Evolutionary conservation across 2,888 invertebrate species (phyloP), one percentile per base, ranked within the genome.

Genomic region (Pandemis corylana): DNA sequence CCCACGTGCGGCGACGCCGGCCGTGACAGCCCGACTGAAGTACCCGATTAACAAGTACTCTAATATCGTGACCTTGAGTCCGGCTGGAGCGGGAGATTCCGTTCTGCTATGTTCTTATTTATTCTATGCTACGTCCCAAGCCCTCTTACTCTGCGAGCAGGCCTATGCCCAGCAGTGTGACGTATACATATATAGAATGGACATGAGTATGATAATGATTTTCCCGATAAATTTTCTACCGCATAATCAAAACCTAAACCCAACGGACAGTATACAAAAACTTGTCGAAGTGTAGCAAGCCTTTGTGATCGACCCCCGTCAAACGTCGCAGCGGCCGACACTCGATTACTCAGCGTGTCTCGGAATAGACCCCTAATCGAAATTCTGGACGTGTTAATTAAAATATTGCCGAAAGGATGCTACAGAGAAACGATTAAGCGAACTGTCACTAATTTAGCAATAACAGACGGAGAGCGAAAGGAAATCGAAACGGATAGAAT

Each of bases 361-460:
- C 64, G 70, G 63, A 64, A 65, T 64, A 53, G 70, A 41, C 42
- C 44, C 62, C 44, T 28, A 53, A 71, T 71, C 53, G 70, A 71
- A 62, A 69, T 61, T 36, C 44, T 41, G 42, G 36, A 20, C 59
- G 28, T 13, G 20, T 51, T 70, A 70, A 70, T 70, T 70, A 51
- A 70, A 70, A 70, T 51, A 70, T 64, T 42, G 44, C 10, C 42
- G 13, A 70, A 62, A 51, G 49, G 49, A 61, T 12, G 15, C 15
- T 12, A 13, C 42, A 6, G 56, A 56, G 42, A 7, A 2, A 12
- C n/a, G 42, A 20, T 20, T 56, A 20, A 20, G 20, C 20, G n/a
- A 49, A 36, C 2, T 44, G 2, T 44, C 44, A 9, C 2, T 44
- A 9, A 44, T 7, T 44, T 44, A 44, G 44, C 7, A 44, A 36